Evolutionary conservation across 2,797 vertebrate genomes (phyloP), one percentile per base, ranked within the genome.

Genomic region (Acanthurus lineatus): DNA sequence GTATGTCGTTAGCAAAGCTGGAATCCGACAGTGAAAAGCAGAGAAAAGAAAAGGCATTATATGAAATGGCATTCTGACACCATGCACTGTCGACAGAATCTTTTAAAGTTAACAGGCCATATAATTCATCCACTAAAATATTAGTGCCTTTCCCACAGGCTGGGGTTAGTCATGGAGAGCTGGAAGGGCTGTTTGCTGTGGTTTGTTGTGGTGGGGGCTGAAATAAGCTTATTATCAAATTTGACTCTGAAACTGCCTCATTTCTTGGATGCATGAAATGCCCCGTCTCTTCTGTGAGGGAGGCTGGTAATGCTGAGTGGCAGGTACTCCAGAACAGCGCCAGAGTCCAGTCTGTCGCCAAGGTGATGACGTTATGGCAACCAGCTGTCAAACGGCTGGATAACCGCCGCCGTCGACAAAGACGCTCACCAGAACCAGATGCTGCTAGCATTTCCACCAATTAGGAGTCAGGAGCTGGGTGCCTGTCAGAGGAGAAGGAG

Each of bases 161-260:
- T 72, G 77, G 87, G 83, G 89, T 89, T 86, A 83, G 82, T 88
- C 76, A 84, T 58, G 79, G 77, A 60, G 69, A 77, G 82, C 79
- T 89, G 80, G 79, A 78, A 81, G 72, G 76, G 52, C 69, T 76
- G 72, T 86, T 79, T 76, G 57, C 76, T 83, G 79, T 82, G 69
- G 67, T 77, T 73, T 82, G 74, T 75, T 81, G 77, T 84, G 68
- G 78, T 72, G 57, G 65, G 61, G 64, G 77, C 32, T 79, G 91
- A 93, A 94, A 94, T 93, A 95, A 94, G 91, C 93, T 88, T 88
- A 95, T 95, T 95, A 93, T 94, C 92, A 92, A 92, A 93, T 92
- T 91, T 90, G 86, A 82, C 89, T 91, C 88, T 89, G 78, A 91
- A 94, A 92, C 86, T 85, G 92, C 85, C 86, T 93, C 82, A 88